phyloP scores from a whole-genome alignment of 2,888 invertebrate species.

The Oligia fasciuncula region DNA sequence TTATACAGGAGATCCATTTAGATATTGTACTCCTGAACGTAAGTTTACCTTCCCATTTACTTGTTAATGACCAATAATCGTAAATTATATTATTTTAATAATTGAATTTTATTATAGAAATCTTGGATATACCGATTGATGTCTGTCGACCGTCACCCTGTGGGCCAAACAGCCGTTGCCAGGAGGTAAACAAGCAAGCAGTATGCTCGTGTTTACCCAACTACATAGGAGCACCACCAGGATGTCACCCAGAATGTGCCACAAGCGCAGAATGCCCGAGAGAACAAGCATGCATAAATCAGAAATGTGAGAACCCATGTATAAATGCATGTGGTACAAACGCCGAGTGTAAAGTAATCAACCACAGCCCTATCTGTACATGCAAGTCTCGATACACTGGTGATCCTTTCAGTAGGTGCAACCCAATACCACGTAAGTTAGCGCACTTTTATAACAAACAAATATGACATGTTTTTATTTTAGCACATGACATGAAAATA shows the following conservation, averaged over 20 bases:
- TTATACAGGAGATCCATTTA: conserved; percentile 94
- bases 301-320: conserved; percentile 95
- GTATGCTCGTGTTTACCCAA: conserved; percentile 93
- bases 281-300: conserved; percentile 93
- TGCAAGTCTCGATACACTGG: conserved; percentile 92
- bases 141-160: conserved; percentile 93
- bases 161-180: conserved; percentile 94
- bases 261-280: conserved; percentile 93
- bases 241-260: conserved; percentile 94
- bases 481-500: not conserved
- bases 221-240: conserved; percentile 93
- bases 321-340: conserved; percentile 92
- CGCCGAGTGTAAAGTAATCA: conserved; percentile 93
- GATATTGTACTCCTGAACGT: conserved; percentile 90
- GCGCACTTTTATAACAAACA: not conserved
- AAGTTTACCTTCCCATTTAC: conserved; percentile 74
- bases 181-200: conserved; percentile 92
- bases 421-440: conserved; percentile 88
- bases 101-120: conserved; percentile 64
- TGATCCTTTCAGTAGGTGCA: conserved; percentile 92
- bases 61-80: not conserved
- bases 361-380: conserved; percentile 94
- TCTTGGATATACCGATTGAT: conserved; percentile 77
- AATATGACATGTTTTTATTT: not conserved
- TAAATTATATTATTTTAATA: not conserved